A percentile compares a stretch with the other conserved stretches of the same genome.
Conservation (phyloP, 2,797 vertebrate genomes). For the Semaprochilodus insignis region DNA sequence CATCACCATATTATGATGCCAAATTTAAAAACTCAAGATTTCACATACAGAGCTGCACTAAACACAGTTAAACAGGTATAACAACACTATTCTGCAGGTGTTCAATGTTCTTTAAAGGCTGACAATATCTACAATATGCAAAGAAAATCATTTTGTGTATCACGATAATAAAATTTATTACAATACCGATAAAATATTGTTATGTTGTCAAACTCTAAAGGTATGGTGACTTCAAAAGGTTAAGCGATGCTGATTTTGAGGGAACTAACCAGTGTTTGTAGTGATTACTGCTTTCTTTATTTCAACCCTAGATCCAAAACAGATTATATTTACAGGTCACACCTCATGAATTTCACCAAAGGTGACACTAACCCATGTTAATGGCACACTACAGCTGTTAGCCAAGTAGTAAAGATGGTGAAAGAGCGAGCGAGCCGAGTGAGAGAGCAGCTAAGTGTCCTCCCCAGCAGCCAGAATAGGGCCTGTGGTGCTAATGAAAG, state of each 20-base stretch:
- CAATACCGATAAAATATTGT: no score
- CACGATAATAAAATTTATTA: no score
- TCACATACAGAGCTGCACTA: no score
- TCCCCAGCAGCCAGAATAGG: slow-evolving; percentile 41
- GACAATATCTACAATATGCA: no score
- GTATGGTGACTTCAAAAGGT: neutral
- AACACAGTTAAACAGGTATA: no score
- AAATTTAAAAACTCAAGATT: no score
- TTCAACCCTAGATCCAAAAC: neutral
- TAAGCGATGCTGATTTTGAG: neutral
- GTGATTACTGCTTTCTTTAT: neutral
- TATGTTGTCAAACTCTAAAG: neutral
- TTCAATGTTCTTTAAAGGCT: no score
- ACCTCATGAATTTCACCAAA: neutral
- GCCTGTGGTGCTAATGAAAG: slow-evolving; percentile 63
- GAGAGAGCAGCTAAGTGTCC: slow-evolving; percentile 9
- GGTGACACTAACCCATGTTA: slow-evolving; percentile 6
- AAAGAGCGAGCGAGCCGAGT: neutral
- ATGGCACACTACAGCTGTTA: neutral
- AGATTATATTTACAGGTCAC: neutral
- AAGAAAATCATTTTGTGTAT: no score
- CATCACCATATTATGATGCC: no score
- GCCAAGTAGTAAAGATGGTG: neutral
- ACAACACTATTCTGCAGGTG: no score
- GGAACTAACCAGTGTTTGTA: neutral